Evolutionary conservation across 2,888 invertebrate genomes (phyloP), one percentile per base, ranked within the genome.

Genomic region (Tiliacea citrago): DNA sequence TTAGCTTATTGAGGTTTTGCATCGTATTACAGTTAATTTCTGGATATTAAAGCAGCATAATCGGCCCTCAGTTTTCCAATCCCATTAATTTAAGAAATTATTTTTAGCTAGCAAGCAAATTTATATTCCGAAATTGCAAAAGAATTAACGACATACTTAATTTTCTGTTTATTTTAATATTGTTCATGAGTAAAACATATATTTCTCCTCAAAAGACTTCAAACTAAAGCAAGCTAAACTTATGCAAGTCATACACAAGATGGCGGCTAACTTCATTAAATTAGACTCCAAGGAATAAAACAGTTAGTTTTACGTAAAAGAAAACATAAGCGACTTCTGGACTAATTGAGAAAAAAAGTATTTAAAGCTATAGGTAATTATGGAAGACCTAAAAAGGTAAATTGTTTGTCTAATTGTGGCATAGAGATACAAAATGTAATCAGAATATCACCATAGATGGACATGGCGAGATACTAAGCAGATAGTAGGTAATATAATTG

Each of bases 221-320:
- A 61, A 12, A 62, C 8, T 6, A 24, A 42, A 16, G 57, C 51
- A 7, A 42, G 39, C 49, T 49, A 16, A 61, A 24, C 16, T 21
- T 49, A 24, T 16, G 18, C 18, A 24, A 57, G 29, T 70, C 58
- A 45, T 73, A 69, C 35, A 62, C 10, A 16, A 61, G 35, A 35
- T 29, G 29, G 29, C 29, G 24, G 58, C n/a, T 45, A 51, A 75
- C 58, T 73, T 73, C 13, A 58, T 45, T 51, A 65, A 65, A 75
- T 76, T 62, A 55, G 61, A 18, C 62, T 21, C 55, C 24, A 49
- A 29, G 10, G 53, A 62, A 67, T 67, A 45, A 49, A 67, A 42
- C 29, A 49, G 63, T 77, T 68, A 24, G 21, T 68, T 68, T 55
- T 49, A 62, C 51, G 21, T 21, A 58, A 18, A n/a, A 21, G 51